These are phyloP conservation scores for Epirrhoe tristata DNA, from an alignment of 2,888 invertebrate species.

Conservation along the genomic window DNA sequence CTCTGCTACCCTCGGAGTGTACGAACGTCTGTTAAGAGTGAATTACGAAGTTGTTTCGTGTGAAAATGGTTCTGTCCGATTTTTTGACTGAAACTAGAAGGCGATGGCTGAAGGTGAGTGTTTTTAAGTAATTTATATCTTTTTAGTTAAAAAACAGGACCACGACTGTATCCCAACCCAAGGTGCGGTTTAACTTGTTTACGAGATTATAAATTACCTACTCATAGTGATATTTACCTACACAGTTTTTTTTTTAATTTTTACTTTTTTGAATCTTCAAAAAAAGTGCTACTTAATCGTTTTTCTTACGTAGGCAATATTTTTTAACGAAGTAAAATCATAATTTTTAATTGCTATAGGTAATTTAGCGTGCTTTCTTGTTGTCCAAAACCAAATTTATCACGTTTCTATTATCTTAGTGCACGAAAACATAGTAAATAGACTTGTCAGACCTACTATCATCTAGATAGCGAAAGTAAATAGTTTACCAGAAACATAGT, in stretches of 20 bases:
- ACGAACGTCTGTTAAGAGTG: constrained; percentile 51
- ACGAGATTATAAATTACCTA: no score
- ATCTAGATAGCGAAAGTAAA: constrained; percentile 22
- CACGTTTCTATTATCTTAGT: background rate
- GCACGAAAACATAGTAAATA: background rate
- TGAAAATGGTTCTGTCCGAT: constrained; percentile 75
- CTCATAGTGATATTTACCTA: no score
- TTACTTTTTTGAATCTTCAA: no score
- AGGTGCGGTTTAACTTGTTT: no score
- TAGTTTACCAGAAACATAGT: constrained; percentile 8
- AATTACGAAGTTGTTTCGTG: constrained; percentile 27
- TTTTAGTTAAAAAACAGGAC: background rate
- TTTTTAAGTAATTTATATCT: constrained; percentile 4
- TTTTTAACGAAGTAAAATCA: background rate
- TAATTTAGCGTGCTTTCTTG: background rate
- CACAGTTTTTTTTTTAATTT: no score
- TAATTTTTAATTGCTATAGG: background rate
- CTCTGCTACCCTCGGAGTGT: constrained; percentile 48
- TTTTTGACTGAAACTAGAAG: constrained; percentile 78
- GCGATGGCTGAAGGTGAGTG: constrained; percentile 76
- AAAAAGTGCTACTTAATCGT: no score
- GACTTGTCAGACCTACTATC: constrained; percentile 23
- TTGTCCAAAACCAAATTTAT: background rate
- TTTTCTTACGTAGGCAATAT: no score
- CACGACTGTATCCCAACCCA: no score